Conservation (phyloP, 2,797 vertebrate species). For the Triplophysa yarkandensis region DNA sequence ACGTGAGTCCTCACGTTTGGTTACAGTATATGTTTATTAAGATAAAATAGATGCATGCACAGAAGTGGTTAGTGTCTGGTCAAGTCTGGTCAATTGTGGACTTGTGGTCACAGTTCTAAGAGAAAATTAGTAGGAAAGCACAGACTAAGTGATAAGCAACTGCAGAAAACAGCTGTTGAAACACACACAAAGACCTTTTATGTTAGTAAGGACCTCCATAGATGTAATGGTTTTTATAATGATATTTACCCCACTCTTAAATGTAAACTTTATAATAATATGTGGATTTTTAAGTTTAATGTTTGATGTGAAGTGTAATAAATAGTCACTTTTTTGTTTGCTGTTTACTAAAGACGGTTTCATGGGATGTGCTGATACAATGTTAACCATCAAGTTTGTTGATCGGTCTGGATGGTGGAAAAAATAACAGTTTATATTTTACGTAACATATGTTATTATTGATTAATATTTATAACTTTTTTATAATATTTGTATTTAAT, state of each 20-base stretch:
- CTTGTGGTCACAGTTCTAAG: slow-evolving; percentile 44
- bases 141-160: slow-evolving; percentile 49
- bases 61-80: slow-evolving; percentile 18
- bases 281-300: not conserved
- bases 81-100: slow-evolving; percentile 15
- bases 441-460: too few relatives aligned
- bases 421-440: too few relatives aligned
- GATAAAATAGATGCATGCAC: not conserved
- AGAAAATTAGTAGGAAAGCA: slow-evolving; percentile 29
- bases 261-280: slow-evolving; percentile 6
- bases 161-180: slow-evolving; percentile 54
- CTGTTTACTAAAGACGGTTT: too few relatives aligned
- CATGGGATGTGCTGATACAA: too few relatives aligned
- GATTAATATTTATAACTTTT: too few relatives aligned
- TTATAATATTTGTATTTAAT: too few relatives aligned
- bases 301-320: not conserved
- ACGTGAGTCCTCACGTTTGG: not conserved
- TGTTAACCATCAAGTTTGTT: too few relatives aligned
- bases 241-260: slow-evolving; percentile 11
- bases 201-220: not conserved
- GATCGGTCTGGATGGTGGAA: too few relatives aligned
- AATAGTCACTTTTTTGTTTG: too few relatives aligned
- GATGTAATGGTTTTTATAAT: not conserved
- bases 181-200: slow-evolving; percentile 19
- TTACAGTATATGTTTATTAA: not conserved